These are phyloP conservation scores for Microlaimidae sp. DNA, from an alignment of 2,888 invertebrate species.

Conservation along the genomic window DNA sequence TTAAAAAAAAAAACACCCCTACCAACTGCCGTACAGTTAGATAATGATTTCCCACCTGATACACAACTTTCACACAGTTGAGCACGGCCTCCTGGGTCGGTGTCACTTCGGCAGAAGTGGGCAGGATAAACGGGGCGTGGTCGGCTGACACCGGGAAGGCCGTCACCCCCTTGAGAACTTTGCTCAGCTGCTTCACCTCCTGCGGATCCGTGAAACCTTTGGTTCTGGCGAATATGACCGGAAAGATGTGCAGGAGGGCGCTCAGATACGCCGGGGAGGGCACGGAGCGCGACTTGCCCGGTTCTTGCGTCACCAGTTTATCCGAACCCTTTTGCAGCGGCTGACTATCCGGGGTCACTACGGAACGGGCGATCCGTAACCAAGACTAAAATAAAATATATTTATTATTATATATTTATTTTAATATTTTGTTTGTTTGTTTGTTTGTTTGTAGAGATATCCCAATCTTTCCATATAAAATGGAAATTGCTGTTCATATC, in stretches of 20 bases:
- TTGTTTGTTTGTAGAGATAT: too few relatives aligned
- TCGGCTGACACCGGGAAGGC: constrained; percentile 63
- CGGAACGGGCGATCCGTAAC: too few relatives aligned
- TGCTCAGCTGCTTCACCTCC: constrained; percentile 45
- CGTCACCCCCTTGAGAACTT: constrained; percentile 56
- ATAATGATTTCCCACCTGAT: constrained; percentile 55
- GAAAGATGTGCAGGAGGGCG: constrained; percentile 83
- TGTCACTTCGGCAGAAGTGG: constrained; percentile 60
- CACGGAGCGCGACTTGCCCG: constrained; percentile 45
- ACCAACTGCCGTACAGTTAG: constrained; percentile 46
- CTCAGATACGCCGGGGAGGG: constrained; percentile 85
- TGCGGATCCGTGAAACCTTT: constrained; percentile 17
- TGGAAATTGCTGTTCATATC: too few relatives aligned
- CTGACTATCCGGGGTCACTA: too few relatives aligned
- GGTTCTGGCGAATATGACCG: constrained; percentile 54
- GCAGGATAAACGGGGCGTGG: constrained; percentile 60
- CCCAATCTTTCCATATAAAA: too few relatives aligned
- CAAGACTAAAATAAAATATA: too few relatives aligned
- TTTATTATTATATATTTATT: too few relatives aligned
- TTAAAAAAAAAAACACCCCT: too few relatives aligned
- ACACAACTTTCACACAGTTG: constrained; percentile 67
- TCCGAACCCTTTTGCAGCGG: too few relatives aligned
- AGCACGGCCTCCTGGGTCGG: constrained; percentile 66
- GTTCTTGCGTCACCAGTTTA: constrained; percentile 2
- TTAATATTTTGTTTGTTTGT: too few relatives aligned